A percentile compares a stretch with the other conserved stretches of the same genome.
phyloP scores from a whole-genome alignment of 2,113 vertebrate genomes.

The Sapayoa aenigma region DNA sequence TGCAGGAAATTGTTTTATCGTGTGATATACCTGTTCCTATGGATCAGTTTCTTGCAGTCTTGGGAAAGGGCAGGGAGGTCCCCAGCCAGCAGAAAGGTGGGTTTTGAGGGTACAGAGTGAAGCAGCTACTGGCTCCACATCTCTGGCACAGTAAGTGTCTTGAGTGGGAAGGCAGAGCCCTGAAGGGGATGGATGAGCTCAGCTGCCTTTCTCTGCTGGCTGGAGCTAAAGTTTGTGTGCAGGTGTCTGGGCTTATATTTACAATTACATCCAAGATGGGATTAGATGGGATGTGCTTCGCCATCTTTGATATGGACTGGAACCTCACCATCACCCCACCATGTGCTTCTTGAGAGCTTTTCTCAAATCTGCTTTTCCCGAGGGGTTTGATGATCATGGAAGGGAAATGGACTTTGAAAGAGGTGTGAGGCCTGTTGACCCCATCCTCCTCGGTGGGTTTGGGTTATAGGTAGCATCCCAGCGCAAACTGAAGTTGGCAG shows the following conservation, averaged over 20 bases:
- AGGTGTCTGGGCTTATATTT: not conserved
- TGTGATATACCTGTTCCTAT: not conserved
- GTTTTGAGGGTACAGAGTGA: not conserved
- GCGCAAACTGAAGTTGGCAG: not conserved
- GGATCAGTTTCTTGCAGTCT: not conserved
- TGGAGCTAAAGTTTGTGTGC: not conserved
- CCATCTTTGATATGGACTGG: not conserved
- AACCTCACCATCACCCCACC: not conserved
- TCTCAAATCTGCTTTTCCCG: not conserved
- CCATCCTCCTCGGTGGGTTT: not conserved
- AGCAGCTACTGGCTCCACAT: not conserved
- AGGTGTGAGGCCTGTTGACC: not conserved
- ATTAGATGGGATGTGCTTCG: no score
- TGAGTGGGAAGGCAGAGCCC: not conserved
- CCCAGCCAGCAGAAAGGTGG: not conserved
- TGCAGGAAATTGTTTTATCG: not conserved
- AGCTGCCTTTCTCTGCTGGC: not conserved
- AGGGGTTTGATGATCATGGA: rapidly evolving
- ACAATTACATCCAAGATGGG: not conserved
- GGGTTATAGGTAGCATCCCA: not conserved
- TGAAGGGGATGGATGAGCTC: not conserved
- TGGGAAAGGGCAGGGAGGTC: not conserved
- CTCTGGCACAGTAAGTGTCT: not conserved
- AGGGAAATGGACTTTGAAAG: not conserved
- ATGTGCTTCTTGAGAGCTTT: not conserved